Percentiles rank a stretch among this genome's conserved stretches.
Conservation (phyloP, 2,113 vertebrate species). For the Parus major region DNA sequence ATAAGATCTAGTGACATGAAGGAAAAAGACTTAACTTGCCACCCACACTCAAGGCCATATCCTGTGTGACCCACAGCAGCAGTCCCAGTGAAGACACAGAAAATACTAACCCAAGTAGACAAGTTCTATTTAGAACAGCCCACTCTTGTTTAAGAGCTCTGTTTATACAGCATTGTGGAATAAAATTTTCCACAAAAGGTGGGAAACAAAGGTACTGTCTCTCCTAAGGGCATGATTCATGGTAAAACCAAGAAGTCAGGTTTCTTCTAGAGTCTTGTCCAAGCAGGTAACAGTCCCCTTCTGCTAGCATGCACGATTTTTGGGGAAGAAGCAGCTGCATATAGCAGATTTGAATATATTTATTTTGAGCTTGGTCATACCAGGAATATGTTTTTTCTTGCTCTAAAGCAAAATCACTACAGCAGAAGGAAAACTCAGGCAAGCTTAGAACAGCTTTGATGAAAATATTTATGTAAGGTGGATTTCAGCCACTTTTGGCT, state of each 20-base stretch:
- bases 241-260: neutral
- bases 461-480: neutral
- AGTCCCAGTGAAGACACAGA: neutral
- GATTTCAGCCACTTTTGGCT: neutral
- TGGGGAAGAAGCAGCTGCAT: neutral
- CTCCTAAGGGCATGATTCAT: neutral
- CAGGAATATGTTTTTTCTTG: neutral
- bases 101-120: neutral
- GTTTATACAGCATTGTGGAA: neutral
- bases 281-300: neutral
- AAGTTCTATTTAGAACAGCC: neutral
- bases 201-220: neutral
- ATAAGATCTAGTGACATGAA: conserved; percentile 25
- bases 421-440: neutral
- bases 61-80: neutral
- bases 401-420: neutral
- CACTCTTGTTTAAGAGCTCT: neutral
- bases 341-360: neutral
- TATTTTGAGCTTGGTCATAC: neutral
- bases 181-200: neutral
- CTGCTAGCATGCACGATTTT: fast-evolving
- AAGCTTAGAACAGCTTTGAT: neutral
- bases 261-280: neutral
- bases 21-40: conserved; percentile 33
- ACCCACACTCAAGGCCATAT: neutral